Percentiles rank a stretch among this genome's conserved stretches.
Evolutionary conservation across 1,140 invertebrate species (phyloP).

Genomic region (Eriocheir sinensis): DNA sequence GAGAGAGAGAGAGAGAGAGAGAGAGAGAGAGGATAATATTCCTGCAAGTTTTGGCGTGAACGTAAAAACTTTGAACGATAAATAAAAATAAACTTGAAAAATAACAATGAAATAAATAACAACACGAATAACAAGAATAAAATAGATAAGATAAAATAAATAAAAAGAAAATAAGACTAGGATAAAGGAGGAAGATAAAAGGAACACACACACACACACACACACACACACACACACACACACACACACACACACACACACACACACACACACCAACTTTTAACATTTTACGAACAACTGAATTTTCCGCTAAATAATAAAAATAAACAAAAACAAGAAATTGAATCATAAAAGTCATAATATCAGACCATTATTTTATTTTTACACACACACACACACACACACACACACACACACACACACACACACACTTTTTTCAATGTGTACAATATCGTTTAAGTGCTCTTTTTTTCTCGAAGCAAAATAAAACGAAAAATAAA

Average conservation of each 20-base stretch:
- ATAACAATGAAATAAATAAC: too few species aligned
- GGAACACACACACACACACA: too few species aligned
- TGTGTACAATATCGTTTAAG: too few species aligned
- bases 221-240: too few species aligned
- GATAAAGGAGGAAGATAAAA: background rate
- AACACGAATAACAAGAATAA: too few species aligned
- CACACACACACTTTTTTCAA: background rate
- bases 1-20: conserved; percentile 38
- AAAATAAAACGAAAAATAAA: too few species aligned
- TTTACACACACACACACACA: background rate
- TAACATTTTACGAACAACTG: background rate
- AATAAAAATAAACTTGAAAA: too few species aligned
- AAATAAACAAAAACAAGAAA: background rate
- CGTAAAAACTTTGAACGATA: background rate
- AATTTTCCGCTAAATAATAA: background rate
- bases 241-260: too few species aligned
- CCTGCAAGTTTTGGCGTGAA: background rate
- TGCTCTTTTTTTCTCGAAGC: too few species aligned
- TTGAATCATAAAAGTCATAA: background rate
- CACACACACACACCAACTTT: too few species aligned
- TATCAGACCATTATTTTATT: background rate
- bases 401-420: background rate
- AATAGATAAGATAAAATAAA: background rate
- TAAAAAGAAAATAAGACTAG: background rate
- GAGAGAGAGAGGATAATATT: background rate